These are phyloP conservation scores for Heterocephalus glaber DNA, from an alignment of 2,113 vertebrate genomes.

Conservation along the genomic window DNA sequence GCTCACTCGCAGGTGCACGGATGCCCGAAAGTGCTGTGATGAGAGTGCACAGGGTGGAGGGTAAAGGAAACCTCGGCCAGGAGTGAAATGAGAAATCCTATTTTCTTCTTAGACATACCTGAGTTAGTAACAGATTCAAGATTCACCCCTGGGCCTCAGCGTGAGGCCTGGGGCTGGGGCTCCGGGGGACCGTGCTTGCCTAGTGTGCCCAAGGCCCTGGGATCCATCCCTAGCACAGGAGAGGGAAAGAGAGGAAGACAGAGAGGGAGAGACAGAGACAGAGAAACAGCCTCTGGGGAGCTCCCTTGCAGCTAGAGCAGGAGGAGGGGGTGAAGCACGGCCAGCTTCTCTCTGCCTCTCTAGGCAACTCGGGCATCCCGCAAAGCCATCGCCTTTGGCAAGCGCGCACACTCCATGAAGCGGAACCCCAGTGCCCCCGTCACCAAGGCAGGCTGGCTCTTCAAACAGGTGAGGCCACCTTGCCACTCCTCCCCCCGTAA, in stretches of 20 bases:
- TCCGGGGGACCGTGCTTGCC: background rate
- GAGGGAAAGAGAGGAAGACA: background rate
- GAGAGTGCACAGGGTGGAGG: background rate
- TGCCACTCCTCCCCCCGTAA: fast-evolving
- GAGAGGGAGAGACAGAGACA: no score
- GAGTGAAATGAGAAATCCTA: background rate
- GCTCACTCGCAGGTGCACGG: background rate
- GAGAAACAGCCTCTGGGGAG: background rate
- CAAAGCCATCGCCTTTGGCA: slow-evolving; percentile 94
- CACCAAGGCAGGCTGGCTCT: slow-evolving; percentile 94
- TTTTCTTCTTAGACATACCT: background rate
- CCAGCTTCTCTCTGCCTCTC: background rate
- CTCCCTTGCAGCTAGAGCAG: fast-evolving
- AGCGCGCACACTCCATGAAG: slow-evolving; percentile 97
- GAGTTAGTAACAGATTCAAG: background rate
- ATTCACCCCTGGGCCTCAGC: background rate
- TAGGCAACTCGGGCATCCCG: slow-evolving; percentile 88
- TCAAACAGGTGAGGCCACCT: slow-evolving; percentile 90
- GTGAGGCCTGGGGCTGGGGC: background rate
- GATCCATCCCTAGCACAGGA: background rate
- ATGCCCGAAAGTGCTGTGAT: background rate
- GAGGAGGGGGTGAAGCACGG: background rate
- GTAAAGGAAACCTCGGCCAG: background rate
- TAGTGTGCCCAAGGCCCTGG: background rate
- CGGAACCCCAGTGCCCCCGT: slow-evolving; percentile 92